phyloP scores from a whole-genome alignment of 1,140 invertebrate genomes.

The Helicoverpa zea region DNA sequence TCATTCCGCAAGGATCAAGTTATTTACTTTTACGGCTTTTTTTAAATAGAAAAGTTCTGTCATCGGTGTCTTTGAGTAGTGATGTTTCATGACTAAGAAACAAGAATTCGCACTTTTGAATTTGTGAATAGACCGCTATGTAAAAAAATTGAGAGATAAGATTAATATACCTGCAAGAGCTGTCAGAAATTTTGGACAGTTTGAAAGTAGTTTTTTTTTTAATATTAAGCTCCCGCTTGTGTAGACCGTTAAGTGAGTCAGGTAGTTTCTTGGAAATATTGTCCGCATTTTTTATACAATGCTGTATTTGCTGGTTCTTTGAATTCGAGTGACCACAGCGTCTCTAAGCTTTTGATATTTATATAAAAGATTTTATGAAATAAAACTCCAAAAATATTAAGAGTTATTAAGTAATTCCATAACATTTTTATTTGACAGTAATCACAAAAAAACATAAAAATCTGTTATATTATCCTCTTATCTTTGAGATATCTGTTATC shows the following conservation, averaged over 20 bases:
- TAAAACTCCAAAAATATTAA: not conserved
- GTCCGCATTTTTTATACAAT: slow-evolving; percentile 1
- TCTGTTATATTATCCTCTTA: slow-evolving; percentile 28
- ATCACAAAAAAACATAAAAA: slow-evolving; percentile 28
- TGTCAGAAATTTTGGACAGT: slow-evolving; percentile 11
- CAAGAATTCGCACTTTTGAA: slow-evolving; percentile 16
- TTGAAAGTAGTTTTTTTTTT: slow-evolving; percentile 22
- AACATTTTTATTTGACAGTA: slow-evolving; percentile 6
- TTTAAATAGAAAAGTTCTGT: not conserved
- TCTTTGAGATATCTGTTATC: slow-evolving; percentile 35
- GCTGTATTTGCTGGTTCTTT: not conserved
- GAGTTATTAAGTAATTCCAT: slow-evolving; percentile 4
- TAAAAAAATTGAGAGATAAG: slow-evolving; percentile 10
- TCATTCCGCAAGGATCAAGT: not conserved
- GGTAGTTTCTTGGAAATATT: slow-evolving; percentile 40
- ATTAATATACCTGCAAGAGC: slow-evolving; percentile 12
- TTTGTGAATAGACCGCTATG: not conserved
- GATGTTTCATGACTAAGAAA: slow-evolving; percentile 3
- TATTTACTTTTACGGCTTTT: not conserved
- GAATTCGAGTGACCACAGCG: not conserved
- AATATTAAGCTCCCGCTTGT: slow-evolving; percentile 1
- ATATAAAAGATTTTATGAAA: not conserved
- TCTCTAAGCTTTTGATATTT: not conserved
- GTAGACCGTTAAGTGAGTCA: slow-evolving; percentile 21
- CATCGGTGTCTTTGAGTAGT: not conserved